These are phyloP conservation scores for Oncorhynchus tshawytscha DNA, from an alignment of 2,113 vertebrate genomes.

Conservation along the genomic window DNA sequence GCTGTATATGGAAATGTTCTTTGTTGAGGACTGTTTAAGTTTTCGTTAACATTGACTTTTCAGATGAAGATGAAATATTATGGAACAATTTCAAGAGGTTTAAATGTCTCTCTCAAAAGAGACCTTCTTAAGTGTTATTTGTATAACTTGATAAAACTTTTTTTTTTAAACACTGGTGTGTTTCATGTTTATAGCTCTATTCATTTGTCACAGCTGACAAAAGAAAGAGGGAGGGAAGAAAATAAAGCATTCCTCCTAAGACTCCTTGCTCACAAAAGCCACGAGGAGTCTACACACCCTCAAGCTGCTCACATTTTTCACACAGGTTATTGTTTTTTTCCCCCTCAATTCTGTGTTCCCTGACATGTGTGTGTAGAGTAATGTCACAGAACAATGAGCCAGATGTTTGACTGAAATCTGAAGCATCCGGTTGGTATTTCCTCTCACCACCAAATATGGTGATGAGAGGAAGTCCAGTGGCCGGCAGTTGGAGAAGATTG, in stretches of 20 bases:
- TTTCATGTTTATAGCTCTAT: not conserved
- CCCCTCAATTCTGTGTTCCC: no score
- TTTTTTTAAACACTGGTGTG: not conserved
- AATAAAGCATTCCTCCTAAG: not conserved
- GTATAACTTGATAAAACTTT: not conserved
- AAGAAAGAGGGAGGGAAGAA: not conserved
- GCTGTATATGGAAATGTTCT: slow-evolving; percentile 28
- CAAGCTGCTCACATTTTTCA: not conserved
- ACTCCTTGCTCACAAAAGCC: not conserved
- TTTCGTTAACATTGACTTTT: slow-evolving; percentile 36
- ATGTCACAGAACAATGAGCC: not conserved
- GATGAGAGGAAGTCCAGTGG: no score
- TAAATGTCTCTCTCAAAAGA: not conserved
- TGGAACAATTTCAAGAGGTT: slow-evolving; percentile 10
- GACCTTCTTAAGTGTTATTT: not conserved
- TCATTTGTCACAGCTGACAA: not conserved
- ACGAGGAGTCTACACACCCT: not conserved
- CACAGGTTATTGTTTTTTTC: not conserved
- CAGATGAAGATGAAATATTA: slow-evolving; percentile 54
- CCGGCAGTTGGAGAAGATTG: no score
- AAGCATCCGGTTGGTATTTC: no score
- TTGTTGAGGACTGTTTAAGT: slow-evolving; percentile 43
- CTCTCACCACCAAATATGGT: no score
- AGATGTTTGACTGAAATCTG: no score
- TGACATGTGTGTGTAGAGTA: no score